A percentile compares a stretch with the other conserved stretches of the same genome.
Conservation (phyloP, 2,888 invertebrate genomes). For the Corbicula japonica region DNA sequence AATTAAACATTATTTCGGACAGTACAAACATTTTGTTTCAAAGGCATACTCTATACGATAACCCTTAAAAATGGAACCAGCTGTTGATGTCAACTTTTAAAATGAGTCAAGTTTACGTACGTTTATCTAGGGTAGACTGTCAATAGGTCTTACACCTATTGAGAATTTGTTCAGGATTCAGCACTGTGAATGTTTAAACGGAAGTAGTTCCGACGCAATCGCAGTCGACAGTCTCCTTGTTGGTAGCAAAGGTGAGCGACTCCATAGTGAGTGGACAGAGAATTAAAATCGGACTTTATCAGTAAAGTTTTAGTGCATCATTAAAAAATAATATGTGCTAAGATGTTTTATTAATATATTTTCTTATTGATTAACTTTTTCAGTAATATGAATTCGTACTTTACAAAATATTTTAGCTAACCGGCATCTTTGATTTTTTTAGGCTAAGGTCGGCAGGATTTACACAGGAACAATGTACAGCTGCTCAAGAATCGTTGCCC, state of each 20-base stretch:
- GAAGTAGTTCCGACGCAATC: constrained; percentile 63
- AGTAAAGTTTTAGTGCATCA: too few species aligned
- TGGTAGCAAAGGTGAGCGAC: constrained; percentile 64
- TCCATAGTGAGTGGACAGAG: too few species aligned
- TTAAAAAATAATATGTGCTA: too few species aligned
- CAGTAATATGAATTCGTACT: not conserved
- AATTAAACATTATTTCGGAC: too few species aligned
- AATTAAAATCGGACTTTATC: too few species aligned
- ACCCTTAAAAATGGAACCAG: too few species aligned
- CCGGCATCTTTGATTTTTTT: constrained; percentile 34
- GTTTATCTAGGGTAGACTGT: too few species aligned
- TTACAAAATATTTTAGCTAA: not conserved
- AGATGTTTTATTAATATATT: constrained; percentile 5
- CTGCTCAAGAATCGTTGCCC: constrained; percentile 79
- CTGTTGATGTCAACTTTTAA: too few species aligned
- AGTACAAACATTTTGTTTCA: too few species aligned
- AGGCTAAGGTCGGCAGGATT: constrained; percentile 13
- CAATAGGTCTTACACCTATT: too few species aligned
- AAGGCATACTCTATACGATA: too few species aligned
- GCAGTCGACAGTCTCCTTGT: constrained; percentile 72
- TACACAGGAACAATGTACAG: constrained; percentile 77
- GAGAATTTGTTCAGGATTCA: not conserved
- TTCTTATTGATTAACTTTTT: not conserved
- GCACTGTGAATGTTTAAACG: constrained; percentile 17
- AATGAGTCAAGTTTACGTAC: too few species aligned